Evolutionary conservation across 2,113 vertebrate species (phyloP).

Genomic region (Scomber japonicus): DNA sequence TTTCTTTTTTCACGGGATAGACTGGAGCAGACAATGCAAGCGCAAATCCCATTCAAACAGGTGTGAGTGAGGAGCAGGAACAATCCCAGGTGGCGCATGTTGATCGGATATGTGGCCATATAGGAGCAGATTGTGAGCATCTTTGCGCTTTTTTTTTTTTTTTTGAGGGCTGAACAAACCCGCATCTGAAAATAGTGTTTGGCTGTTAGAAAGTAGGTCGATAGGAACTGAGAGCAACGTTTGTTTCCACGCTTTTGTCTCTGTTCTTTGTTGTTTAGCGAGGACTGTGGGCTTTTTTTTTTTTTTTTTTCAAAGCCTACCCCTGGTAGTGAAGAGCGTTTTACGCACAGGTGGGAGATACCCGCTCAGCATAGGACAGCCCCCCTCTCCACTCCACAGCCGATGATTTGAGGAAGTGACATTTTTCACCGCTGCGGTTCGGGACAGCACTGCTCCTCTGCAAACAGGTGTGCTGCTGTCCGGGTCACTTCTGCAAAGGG

Average conservation of each 20-base stretch:
- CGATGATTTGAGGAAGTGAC: conserved; percentile 86
- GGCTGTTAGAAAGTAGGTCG: conserved; percentile 75
- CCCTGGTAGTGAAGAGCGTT: conserved; percentile 70
- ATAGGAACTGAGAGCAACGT: conserved; percentile 71
- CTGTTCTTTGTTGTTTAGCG: conserved; percentile 80
- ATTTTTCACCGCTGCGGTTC: conserved; percentile 86
- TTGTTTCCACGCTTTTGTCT: conserved; percentile 75
- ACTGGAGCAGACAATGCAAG: conserved; percentile 39
- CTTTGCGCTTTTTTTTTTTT: conserved; percentile 40
- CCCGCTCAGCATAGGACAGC: conserved; percentile 85
- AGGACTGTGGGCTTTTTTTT: conserved; percentile 57
- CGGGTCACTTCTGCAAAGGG: conserved; percentile 71
- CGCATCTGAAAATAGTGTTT: conserved; percentile 72
- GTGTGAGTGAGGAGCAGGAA: conserved; percentile 82
- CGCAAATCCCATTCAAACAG: conserved; percentile 85
- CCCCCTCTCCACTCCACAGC: conserved; percentile 81
- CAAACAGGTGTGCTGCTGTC: conserved; percentile 87
- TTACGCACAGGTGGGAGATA: conserved; percentile 88
- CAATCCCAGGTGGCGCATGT: conserved; percentile 77
- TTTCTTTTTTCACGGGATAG: conserved; percentile 25
- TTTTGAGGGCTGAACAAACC: conserved; percentile 51
- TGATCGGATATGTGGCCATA: conserved; percentile 63
- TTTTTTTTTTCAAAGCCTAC: conserved; percentile 42
- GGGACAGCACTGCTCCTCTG: conserved; percentile 85
- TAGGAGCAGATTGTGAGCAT: conserved; percentile 47